Evolutionary conservation across 1,140 invertebrate genomes (phyloP), one percentile per base, ranked within the genome.

Genomic region (Drosophila subobscura): DNA sequence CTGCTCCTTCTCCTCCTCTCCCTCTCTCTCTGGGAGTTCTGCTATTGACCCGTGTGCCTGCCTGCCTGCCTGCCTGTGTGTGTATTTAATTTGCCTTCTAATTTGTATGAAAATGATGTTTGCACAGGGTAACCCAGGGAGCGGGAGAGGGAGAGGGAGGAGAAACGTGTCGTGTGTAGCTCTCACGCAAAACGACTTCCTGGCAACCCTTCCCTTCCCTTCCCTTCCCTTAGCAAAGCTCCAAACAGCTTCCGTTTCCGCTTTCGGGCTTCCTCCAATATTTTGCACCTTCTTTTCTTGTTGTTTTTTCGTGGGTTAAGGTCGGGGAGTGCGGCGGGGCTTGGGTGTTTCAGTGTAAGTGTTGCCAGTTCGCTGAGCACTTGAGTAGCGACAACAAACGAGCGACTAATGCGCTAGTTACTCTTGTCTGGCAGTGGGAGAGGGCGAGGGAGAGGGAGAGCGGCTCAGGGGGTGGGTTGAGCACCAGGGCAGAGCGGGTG

Each of bases 241-340:
- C n/a, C 80, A 64, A 85, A 85, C 80, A 86, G 80, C 80, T 85
- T 85, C 80, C 80, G 81, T 67, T 86, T 85, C 80, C 80, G 81
- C 53, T 73, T 70, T 63, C 54, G 10, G 14, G 14, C 41, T 51
- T 50, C 10, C 37, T 25, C 25, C 41, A 27, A 46, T 72, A 55
- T 40, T 42, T 56, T 51, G 14, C 3, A 49, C 4, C 40, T 44
- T 20, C 12, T 40, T 44, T 33, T 8, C 16, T 41, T 22, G 22
- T n/a, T 27, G 42, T 29, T 6, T 16, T n/a, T 25, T 23, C 8
- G 25, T 42, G 3, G 22, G 29, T 20, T 20, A 20, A 20, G 33
- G n/a, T n/a, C 6, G 56, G 22, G 33, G 27, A 2, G 16, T 41
- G 37, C 25, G 42, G 33, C n/a, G 45, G 50, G 59, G n/a, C n/a